Evolutionary conservation across 1,140 invertebrate genomes (phyloP).

Genomic region (Chymomyza costata): DNA sequence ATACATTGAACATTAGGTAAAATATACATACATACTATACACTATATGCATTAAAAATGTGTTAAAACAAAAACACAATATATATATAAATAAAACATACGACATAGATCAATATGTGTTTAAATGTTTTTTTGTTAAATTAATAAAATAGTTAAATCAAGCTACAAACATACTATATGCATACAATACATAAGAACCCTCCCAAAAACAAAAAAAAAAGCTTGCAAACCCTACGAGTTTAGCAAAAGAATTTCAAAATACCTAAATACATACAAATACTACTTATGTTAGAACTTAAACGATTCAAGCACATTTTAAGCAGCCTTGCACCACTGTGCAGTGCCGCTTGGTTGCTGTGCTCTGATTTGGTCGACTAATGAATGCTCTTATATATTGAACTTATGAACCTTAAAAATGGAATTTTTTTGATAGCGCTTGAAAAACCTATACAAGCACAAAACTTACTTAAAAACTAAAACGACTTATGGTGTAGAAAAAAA

Average conservation of each 20-base stretch:
- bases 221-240: conserved; percentile 14
- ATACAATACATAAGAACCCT: too few species aligned
- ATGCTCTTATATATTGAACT: conserved; percentile 19
- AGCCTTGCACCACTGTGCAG: too few species aligned
- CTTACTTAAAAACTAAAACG: conserved; percentile 47
- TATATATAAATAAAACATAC: conserved; percentile 4
- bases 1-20: conserved; percentile 43
- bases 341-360: too few species aligned
- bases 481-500: too few species aligned
- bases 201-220: too few species aligned
- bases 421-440: conserved; percentile 15
- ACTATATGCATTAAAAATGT: conserved; percentile 26
- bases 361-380: too few species aligned
- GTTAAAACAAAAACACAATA: not conserved
- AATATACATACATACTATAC: conserved; percentile 43
- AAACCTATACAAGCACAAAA: conserved; percentile 47
- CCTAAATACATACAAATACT: conserved; percentile 1
- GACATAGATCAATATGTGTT: too few species aligned
- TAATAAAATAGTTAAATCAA: too few species aligned
- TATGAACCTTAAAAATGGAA: conserved; percentile 12
- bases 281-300: too few species aligned
- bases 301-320: too few species aligned
- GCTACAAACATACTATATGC: too few species aligned
- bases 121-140: too few species aligned
- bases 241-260: conserved; percentile 20